phyloP scores from a whole-genome alignment of 2,888 invertebrate species.

The Antheraea assamensis region DNA sequence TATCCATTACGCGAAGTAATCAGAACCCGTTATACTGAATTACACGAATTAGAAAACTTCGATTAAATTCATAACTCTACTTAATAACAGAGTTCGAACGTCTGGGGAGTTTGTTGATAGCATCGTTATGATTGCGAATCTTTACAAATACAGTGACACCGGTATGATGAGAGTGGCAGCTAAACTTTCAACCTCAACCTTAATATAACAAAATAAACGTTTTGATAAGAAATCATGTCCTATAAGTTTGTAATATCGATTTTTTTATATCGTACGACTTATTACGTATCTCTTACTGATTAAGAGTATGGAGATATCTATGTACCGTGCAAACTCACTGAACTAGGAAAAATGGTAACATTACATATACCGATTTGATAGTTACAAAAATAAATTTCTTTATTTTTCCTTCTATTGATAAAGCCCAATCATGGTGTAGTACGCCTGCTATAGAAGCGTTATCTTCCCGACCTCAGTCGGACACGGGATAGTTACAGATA shows the following conservation, averaged over 20 bases:
- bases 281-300: background rate
- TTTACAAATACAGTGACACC: background rate
- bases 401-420: background rate
- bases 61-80: constrained; percentile 6
- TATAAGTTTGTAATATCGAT: background rate
- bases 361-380: too few species aligned
- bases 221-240: background rate
- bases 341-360: too few species aligned
- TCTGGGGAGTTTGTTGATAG: background rate
- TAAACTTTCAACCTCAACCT: background rate
- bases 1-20: background rate
- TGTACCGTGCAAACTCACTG: too few species aligned
- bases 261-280: background rate
- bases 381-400: too few species aligned
- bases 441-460: background rate
- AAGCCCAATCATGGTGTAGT: background rate
- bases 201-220: background rate
- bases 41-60: background rate
- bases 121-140: background rate
- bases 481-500: background rate
- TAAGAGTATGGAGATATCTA: too few species aligned
- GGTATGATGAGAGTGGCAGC: background rate
- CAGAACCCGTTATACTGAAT: background rate
- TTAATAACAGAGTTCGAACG: background rate
- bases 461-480: background rate